Evolutionary conservation across 2,797 vertebrate species (phyloP).

Genomic region (Clarias laeviceps): DNA sequence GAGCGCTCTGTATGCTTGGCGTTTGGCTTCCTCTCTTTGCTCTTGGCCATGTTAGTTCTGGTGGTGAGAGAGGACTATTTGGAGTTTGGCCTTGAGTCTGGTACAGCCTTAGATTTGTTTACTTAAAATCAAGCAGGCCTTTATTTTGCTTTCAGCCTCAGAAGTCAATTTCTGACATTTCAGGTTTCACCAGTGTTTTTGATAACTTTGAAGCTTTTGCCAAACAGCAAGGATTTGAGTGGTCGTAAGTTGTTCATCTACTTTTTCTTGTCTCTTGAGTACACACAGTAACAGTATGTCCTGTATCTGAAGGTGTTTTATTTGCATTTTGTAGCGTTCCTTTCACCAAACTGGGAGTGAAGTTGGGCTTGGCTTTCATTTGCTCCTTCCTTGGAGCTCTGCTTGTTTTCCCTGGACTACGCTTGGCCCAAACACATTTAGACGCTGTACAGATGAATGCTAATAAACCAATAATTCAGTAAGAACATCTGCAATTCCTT

Average conservation of each 20-base stretch:
- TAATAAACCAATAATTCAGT: conserved; percentile 84
- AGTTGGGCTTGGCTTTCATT: conserved; percentile 81
- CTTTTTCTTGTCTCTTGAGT: background rate
- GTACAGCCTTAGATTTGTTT: conserved; percentile 61
- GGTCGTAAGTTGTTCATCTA: conserved; percentile 84
- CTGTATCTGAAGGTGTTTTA: background rate
- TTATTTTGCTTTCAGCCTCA: background rate
- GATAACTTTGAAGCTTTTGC: conserved; percentile 83
- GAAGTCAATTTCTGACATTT: conserved; percentile 21
- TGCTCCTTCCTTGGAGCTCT: conserved; percentile 87
- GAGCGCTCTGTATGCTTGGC: conserved; percentile 93
- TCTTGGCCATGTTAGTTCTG: conserved; percentile 90
- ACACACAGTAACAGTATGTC: background rate
- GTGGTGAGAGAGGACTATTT: conserved; percentile 87
- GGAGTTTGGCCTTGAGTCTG: conserved; percentile 91
- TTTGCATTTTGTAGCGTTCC: conserved; percentile 77
- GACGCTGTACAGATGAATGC: conserved; percentile 85
- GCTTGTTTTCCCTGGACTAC: conserved; percentile 91
- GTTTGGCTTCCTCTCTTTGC: conserved; percentile 87
- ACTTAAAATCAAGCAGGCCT: background rate
- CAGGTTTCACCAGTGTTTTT: conserved; percentile 75
- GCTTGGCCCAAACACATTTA: conserved; percentile 92
- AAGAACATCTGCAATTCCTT: conserved; percentile 43
- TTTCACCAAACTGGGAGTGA: conserved; percentile 82
- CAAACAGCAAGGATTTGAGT: conserved; percentile 84